Evolutionary conservation across 2,888 invertebrate genomes (phyloP).

Genomic region (Xestia rhomboidea): DNA sequence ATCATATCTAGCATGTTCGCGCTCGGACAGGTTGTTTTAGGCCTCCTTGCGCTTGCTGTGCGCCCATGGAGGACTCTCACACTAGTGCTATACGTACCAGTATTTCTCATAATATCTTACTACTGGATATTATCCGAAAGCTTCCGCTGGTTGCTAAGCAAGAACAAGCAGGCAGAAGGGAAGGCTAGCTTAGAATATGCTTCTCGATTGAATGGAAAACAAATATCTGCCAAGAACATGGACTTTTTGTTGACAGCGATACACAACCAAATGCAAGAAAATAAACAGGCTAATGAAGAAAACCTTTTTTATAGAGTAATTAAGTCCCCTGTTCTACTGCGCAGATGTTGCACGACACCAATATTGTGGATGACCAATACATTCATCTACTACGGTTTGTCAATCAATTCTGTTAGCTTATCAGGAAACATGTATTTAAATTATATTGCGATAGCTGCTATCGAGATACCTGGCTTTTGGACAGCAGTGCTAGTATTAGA

Average conservation of each 20-base stretch:
- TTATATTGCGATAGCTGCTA: constrained; percentile 92
- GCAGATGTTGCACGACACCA: constrained; percentile 92
- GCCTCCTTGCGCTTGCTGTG: constrained; percentile 92
- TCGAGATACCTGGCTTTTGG: constrained; percentile 94
- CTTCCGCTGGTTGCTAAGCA: constrained; percentile 94
- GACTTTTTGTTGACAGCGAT: constrained; percentile 79
- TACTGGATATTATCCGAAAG: constrained; percentile 93
- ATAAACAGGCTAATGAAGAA: constrained; percentile 64
- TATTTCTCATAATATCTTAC: constrained; percentile 92
- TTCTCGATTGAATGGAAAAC: constrained; percentile 91
- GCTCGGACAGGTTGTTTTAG: constrained; percentile 93
- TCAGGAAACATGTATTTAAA: constrained; percentile 94
- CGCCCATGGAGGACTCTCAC: constrained; percentile 93
- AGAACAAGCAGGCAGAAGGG: constrained; percentile 91
- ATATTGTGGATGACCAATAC: constrained; percentile 95
- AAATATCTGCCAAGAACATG: constrained; percentile 87
- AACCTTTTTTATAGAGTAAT: constrained; percentile 84
- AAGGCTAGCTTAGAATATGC: constrained; percentile 91
- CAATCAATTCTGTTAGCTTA: constrained; percentile 93
- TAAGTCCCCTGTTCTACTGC: constrained; percentile 88
- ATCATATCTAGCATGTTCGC: constrained; percentile 93
- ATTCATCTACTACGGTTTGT: constrained; percentile 95
- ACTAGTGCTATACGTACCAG: constrained; percentile 92
- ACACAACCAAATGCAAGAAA: constrained; percentile 71
- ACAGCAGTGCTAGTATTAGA: constrained; percentile 92